Evolutionary conservation across 1,140 invertebrate species (phyloP).

Genomic region (Temnothorax nylanderi): DNA sequence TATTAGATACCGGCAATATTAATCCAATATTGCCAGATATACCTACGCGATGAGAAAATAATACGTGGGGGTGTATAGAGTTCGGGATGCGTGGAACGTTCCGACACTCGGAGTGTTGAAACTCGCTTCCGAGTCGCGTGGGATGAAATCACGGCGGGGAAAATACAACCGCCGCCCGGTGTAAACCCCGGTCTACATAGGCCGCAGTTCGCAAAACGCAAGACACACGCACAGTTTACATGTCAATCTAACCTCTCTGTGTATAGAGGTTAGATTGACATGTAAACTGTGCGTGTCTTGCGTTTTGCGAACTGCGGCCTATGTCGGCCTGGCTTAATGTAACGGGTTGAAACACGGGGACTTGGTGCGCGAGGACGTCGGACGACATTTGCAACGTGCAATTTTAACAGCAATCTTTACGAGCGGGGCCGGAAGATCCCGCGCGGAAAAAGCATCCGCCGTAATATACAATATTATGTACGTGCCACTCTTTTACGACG

Average conservation of each 20-base stretch:
- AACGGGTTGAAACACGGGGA: conserved; percentile 16
- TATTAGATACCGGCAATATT: not conserved
- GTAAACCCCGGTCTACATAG: no score
- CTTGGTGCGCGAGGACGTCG: not conserved
- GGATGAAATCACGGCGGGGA: not conserved
- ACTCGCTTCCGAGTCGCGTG: not conserved
- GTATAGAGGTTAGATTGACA: no score
- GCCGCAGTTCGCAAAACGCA: no score
- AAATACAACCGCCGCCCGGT: not conserved
- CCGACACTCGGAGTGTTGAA: not conserved
- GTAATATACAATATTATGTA: conserved; percentile 9
- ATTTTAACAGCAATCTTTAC: conserved; percentile 39
- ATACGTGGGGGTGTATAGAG: not conserved
- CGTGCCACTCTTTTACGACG: conserved; percentile 17
- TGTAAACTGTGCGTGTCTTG: no score
- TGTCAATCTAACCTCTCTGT: no score
- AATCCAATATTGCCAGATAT: not conserved
- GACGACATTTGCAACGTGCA: conserved; percentile 23
- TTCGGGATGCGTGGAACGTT: not conserved
- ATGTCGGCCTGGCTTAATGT: not conserved
- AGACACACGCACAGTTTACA: no score
- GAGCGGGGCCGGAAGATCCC: not conserved
- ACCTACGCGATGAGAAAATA: conserved; percentile 24
- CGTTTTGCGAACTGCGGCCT: no score
- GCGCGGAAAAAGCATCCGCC: conserved; percentile 9